Evolutionary conservation across 2,113 vertebrate species (phyloP).

Genomic region (Urocynchramus pylzowi): DNA sequence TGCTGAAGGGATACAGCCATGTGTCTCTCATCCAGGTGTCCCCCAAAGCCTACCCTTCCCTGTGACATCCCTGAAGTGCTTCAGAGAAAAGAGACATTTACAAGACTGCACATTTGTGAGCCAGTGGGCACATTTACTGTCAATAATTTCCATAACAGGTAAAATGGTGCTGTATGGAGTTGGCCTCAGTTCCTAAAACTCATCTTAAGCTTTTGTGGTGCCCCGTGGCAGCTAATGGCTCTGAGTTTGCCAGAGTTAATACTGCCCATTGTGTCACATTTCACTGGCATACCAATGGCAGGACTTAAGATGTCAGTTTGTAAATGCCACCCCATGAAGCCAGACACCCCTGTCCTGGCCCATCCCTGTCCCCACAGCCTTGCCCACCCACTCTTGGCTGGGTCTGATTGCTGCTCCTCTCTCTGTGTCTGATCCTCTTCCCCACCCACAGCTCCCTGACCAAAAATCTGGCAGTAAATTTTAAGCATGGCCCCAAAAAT

Average conservation of each 20-base stretch:
- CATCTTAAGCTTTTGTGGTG: not conserved
- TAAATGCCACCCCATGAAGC: fast-evolving
- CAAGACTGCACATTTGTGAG: not conserved
- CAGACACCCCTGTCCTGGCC: not conserved
- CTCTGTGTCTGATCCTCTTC: not conserved
- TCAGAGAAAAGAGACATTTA: not conserved
- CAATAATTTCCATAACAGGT: not conserved
- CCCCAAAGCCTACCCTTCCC: not conserved
- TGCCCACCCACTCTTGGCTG: not conserved
- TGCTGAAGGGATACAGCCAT: not conserved
- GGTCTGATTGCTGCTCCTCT: not conserved
- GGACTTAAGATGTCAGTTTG: not conserved
- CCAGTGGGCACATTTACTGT: not conserved
- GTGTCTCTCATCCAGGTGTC: not conserved
- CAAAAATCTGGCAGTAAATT: not conserved
- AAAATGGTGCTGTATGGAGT: not conserved
- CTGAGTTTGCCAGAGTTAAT: not conserved
- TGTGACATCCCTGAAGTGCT: not conserved
- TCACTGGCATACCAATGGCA: not conserved
- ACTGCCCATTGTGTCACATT: not conserved
- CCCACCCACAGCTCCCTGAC: not conserved
- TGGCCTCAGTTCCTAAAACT: not conserved
- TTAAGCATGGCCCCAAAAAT: not conserved
- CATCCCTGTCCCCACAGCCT: not conserved
- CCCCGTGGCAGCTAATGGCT: not conserved